A percentile compares a stretch with the other conserved stretches of the same genome.
Conservation (phyloP, 2,888 invertebrate genomes). For the Drosophila mettleri region DNA sequence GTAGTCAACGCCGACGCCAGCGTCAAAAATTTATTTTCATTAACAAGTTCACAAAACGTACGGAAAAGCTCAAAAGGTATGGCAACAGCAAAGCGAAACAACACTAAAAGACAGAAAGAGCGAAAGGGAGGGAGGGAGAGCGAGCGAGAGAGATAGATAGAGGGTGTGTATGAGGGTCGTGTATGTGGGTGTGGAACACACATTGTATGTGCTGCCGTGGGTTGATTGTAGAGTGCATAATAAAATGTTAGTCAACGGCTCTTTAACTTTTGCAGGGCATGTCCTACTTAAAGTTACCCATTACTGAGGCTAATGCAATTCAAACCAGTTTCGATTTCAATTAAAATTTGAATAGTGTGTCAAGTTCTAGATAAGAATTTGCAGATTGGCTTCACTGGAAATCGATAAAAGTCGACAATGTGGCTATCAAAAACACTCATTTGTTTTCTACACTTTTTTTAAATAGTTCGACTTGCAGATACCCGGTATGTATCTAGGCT, state of each 20-base stretch:
- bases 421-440: too few species aligned
- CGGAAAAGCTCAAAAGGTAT: constrained; percentile 20
- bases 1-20: constrained; percentile 23
- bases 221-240: constrained; percentile 7
- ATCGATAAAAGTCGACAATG: constrained; percentile 1
- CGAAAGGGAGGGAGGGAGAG: neutral
- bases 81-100: neutral
- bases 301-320: too few species aligned
- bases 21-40: constrained; percentile 72
- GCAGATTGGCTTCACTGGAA: neutral
- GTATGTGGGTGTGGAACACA: neutral
- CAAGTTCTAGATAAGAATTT: neutral
- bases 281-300: neutral
- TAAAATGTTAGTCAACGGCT: constrained; percentile 15
- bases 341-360: neutral
- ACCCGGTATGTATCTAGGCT: neutral
- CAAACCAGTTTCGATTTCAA: neutral
- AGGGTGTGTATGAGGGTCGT: neutral
- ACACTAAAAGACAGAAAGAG: neutral
- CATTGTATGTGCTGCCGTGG: neutral
- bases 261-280: neutral
- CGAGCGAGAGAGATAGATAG: neutral
- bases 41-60: constrained; percentile 63
- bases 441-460: too few species aligned
- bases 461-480: neutral